Percentiles rank a stretch among this genome's conserved stretches.
Evolutionary conservation across 2,113 vertebrate genomes (phyloP).

Genomic region (Brienomyrus brachyistius): DNA sequence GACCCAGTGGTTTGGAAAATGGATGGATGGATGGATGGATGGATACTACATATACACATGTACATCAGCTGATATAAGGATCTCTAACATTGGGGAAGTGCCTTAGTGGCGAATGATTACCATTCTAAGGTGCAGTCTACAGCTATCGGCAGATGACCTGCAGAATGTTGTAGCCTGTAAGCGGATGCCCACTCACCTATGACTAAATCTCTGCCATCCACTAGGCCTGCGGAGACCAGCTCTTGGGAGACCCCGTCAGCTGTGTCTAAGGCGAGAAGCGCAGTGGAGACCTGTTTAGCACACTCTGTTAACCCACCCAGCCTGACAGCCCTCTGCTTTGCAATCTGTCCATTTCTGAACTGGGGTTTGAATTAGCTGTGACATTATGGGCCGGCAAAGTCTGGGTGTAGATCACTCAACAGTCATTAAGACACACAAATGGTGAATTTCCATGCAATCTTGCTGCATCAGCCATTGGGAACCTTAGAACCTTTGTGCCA

Average conservation of each 20-base stretch:
- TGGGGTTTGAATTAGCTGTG: neutral
- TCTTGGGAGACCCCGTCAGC: slow-evolving; percentile 96
- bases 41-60: neutral
- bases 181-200: slow-evolving; percentile 70
- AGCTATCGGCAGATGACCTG: neutral
- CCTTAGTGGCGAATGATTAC: neutral
- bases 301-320: neutral
- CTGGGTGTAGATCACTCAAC: neutral
- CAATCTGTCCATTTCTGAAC: neutral
- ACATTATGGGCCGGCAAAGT: neutral
- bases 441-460: neutral
- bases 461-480: neutral
- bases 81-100: neutral
- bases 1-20: no score
- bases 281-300: neutral
- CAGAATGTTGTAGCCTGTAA: neutral
- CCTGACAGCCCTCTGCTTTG: neutral
- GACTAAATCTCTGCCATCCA: slow-evolving; percentile 91
- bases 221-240: slow-evolving; percentile 92
- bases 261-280: slow-evolving; percentile 72
- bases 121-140: neutral
- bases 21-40: no score
- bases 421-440: neutral
- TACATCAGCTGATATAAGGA: neutral
- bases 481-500: neutral